Evolutionary conservation across 2,888 invertebrate genomes (phyloP).

Genomic region (Cartodere bifasciata): DNA sequence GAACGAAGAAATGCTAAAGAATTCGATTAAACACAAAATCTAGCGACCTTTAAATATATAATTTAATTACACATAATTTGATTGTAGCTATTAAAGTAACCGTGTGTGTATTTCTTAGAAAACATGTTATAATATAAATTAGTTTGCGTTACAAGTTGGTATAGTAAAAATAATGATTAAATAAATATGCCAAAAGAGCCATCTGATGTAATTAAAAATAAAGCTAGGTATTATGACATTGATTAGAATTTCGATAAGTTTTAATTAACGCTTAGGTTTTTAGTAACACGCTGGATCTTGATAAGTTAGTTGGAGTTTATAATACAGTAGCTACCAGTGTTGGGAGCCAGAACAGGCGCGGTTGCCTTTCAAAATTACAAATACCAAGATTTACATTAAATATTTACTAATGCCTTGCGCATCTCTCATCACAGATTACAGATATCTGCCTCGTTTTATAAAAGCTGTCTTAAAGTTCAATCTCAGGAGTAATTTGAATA

Average conservation of each 20-base stretch:
- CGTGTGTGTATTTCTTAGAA: conserved; percentile 10
- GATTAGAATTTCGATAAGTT: conserved; percentile 24
- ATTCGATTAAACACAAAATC: too few relatives aligned
- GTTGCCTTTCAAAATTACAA: conserved; percentile 15
- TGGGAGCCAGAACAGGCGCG: conserved; percentile 13
- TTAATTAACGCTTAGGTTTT: conserved; percentile 27
- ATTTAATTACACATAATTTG: too few relatives aligned
- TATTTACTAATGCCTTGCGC: too few relatives aligned
- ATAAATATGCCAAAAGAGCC: conserved; percentile 22
- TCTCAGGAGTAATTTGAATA: too few relatives aligned
- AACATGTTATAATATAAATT: conserved; percentile 14
- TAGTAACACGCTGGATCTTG: conserved; percentile 27
- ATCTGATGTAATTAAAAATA: conserved; percentile 23
- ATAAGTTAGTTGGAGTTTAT: too few relatives aligned
- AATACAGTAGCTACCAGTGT: conserved; percentile 26
- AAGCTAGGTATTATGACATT: conserved; percentile 23
- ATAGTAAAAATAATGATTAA: conserved; percentile 22
- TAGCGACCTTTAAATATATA: too few relatives aligned
- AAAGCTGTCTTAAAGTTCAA: too few relatives aligned
- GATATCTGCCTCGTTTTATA: too few relatives aligned
- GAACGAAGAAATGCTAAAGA: too few relatives aligned
- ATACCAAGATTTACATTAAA: conserved; percentile 14
- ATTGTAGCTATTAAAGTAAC: too few relatives aligned
- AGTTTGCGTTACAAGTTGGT: conserved; percentile 13
- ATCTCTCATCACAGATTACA: too few relatives aligned